These are phyloP conservation scores for Melanerpes aurifrons DNA, from an alignment of 2,113 vertebrate species.

Conservation along the genomic window DNA sequence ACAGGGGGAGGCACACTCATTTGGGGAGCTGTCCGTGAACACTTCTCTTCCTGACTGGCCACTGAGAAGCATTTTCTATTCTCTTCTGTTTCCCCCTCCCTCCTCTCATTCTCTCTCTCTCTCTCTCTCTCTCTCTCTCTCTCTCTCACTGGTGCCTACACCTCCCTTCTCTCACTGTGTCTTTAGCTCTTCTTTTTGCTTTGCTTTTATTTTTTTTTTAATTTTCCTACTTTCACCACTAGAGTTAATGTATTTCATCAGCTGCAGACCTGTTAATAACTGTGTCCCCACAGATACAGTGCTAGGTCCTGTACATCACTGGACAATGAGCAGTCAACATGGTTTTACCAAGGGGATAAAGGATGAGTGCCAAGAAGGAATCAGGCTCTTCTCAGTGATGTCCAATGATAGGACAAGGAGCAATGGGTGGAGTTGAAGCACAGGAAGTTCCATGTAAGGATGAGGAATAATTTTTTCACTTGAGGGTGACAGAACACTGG, in stretches of 20 bases:
- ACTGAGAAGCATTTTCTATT: not conserved
- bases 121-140: not conserved
- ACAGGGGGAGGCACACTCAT: not conserved
- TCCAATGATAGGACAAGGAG: no score
- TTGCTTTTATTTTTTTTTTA: not conserved
- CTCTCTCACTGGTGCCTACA: not conserved
- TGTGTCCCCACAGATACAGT: not conserved
- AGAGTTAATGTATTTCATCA: not conserved
- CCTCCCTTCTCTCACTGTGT: not conserved
- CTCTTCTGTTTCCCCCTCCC: not conserved
- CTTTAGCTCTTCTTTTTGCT: not conserved
- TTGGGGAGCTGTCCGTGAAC: accelerated
- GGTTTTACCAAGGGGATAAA: no score
- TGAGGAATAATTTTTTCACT: no score
- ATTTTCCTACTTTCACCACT: not conserved
- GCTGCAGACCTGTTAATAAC: accelerated
- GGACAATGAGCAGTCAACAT: not conserved
- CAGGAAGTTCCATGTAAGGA: no score
- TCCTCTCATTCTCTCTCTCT: accelerated
- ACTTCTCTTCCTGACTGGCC: not conserved
- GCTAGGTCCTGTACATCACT: not conserved
- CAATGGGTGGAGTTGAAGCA: no score
- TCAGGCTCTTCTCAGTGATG: no score
- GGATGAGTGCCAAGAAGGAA: no score
- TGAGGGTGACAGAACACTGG: no score